Percentiles rank a stretch among this genome's conserved stretches.
Conservation (phyloP, 37 sponge, comb jelly and placozoan genomes). For the Chondrosia reniformis region DNA sequence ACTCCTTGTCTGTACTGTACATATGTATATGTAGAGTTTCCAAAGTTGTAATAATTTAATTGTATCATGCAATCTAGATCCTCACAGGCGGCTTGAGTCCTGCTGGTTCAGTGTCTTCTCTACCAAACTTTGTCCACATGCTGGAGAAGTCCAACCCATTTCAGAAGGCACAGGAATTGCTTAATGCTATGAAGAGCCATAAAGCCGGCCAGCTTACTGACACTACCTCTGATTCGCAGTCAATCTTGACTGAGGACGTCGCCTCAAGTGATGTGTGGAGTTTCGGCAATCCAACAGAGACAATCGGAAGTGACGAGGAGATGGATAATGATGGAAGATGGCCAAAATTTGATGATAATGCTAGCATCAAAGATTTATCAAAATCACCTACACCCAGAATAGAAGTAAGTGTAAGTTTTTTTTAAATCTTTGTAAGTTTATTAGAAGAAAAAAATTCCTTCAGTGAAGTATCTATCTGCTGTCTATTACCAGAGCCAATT, state of each 20-base stretch:
- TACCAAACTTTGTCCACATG: constrained; percentile 21
- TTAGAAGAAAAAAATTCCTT: too few relatives aligned
- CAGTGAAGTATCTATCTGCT: too few relatives aligned
- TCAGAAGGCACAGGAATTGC: constrained; percentile 13
- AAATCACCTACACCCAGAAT: too few relatives aligned
- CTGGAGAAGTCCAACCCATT: constrained; percentile 20
- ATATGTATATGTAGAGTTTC: neutral
- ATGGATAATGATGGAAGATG: constrained; percentile 1
- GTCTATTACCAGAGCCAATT: too few relatives aligned
- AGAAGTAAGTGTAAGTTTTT: too few relatives aligned
- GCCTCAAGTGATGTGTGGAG: constrained; percentile 2
- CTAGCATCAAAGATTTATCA: neutral
- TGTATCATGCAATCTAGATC: neutral
- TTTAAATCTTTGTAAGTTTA: too few relatives aligned
- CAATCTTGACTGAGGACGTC: constrained; percentile 7
- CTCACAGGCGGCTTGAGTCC: constrained; percentile 9
- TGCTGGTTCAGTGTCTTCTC: neutral
- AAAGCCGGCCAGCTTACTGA: neutral
- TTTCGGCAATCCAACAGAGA: neutral
- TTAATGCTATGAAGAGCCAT: constrained; percentile 3
- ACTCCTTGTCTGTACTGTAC: too few relatives aligned
- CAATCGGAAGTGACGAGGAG: neutral
- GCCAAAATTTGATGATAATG: constrained; percentile 1
- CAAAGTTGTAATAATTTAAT: neutral
- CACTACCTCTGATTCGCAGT: neutral